phyloP scores from a whole-genome alignment of 1,140 invertebrate species.

The Drosophila nigrodunni region DNA sequence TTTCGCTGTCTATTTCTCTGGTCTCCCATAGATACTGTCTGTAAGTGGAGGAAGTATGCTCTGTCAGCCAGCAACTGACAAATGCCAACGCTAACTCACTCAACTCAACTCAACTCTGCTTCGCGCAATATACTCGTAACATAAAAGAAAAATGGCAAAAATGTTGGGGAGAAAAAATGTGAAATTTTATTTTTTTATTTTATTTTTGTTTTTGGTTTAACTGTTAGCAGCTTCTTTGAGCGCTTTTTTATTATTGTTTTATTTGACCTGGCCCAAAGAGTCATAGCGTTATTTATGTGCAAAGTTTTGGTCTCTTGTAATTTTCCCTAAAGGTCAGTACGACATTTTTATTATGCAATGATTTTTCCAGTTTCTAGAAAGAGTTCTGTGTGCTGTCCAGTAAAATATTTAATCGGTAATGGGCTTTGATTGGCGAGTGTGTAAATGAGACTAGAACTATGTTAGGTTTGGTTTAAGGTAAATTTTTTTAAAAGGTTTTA shows the following conservation, averaged over 20 bases:
- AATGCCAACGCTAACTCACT: constrained; percentile 80
- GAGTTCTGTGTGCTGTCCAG: not conserved
- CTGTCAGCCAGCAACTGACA: constrained; percentile 77
- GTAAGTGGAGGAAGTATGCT: constrained; percentile 56
- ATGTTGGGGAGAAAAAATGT: constrained; percentile 49
- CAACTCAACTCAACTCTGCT: constrained; percentile 41
- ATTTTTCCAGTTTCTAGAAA: too few species aligned
- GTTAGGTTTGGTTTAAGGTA: too few species aligned
- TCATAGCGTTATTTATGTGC: constrained; percentile 57
- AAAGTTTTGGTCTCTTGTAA: constrained; percentile 44
- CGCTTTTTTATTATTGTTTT: constrained; percentile 76
- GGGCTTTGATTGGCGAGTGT: constrained; percentile 6
- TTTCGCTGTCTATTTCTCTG: too few species aligned
- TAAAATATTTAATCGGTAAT: constrained; percentile 9
- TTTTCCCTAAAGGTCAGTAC: not conserved
- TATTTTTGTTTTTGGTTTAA: constrained; percentile 36
- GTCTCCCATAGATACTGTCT: too few species aligned
- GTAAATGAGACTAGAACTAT: not conserved
- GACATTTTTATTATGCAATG: too few species aligned
- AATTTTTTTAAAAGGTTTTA: too few species aligned
- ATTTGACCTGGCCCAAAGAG: constrained; percentile 59
- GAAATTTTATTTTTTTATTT: constrained; percentile 52
- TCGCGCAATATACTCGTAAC: constrained; percentile 47
- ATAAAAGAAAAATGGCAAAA: constrained; percentile 62
- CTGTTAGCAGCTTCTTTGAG: constrained; percentile 62